phyloP scores from a whole-genome alignment of 2,113 vertebrate species.

The Embiotoca jacksoni region DNA sequence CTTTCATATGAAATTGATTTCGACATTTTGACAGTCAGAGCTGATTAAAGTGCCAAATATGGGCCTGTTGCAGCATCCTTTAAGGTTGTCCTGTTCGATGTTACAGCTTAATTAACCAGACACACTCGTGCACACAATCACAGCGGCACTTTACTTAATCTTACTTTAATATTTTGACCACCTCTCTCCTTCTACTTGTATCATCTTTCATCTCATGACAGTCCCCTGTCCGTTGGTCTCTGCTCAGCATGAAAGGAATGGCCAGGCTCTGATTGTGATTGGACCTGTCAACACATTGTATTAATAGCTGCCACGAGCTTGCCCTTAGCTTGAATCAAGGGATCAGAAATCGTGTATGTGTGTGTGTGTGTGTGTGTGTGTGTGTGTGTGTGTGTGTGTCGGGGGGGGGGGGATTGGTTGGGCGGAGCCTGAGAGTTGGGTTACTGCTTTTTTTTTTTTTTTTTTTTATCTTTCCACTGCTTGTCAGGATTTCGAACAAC shows the following conservation, averaged over 20 bases:
- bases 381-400: background rate
- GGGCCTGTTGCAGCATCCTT: conserved; percentile 4
- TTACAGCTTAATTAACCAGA: conserved; percentile 29
- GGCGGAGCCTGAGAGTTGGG: conserved; percentile 21
- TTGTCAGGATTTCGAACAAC: conserved; percentile 20
- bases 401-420: conserved; percentile 5
- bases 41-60: conserved; percentile 19
- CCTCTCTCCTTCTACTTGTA: background rate
- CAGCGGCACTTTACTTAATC: background rate
- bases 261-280: conserved; percentile 58
- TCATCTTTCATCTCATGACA: conserved; percentile 41
- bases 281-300: conserved; percentile 72
- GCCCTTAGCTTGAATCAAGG: conserved; percentile 50
- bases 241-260: conserved; percentile 56
- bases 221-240: conserved; percentile 24
- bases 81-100: background rate
- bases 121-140: conserved; percentile 3
- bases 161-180: conserved; percentile 30
- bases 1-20: conserved; percentile 21
- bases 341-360: background rate
- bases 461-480: conserved; percentile 6
- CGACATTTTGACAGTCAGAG: conserved; percentile 9
- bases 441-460: background rate
- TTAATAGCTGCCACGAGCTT: conserved; percentile 70
- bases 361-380: background rate